Evolutionary conservation across 2,113 vertebrate genomes (phyloP), one percentile per base, ranked within the genome.

Genomic region (Pimephales promelas): DNA sequence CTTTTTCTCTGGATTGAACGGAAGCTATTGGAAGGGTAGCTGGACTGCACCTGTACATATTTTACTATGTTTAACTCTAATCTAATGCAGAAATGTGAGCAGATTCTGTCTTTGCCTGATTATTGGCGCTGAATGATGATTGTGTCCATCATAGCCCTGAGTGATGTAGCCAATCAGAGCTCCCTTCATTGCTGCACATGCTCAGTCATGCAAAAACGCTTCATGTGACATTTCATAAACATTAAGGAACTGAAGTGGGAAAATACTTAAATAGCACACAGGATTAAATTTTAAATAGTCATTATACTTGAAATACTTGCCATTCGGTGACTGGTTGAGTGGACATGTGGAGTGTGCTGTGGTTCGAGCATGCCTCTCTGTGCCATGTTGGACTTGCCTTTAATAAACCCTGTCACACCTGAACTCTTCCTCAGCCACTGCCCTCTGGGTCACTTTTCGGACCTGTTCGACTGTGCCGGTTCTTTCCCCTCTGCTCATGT

Each of bases 301-400:
- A 34, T 83, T 61, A 74, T 75, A 31, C 61, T 56, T 36, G 34
- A 68, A 64, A 56, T 70, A 13, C 72, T 78, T 83, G 59, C 49
- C 61, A 57, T 70, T 82, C 16, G 11, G 56, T 62, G 83, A 84
- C 59, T 14, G 82, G 76, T 56, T 28, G 36, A 68, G 73, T 83
- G 82, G 49, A 66, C 26, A 31, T 70, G 72, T 36, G 40, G 73
- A 47, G 57, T 62, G 31, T 52, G 59, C 72, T 52, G 56, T 83
- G 70, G 59, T 74, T 34, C 26, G 24, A 54, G 72, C 82, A 83
- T 83, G 82, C 66, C 82, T 83, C 54, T 83, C 56, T 9, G 45
- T 73, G 59, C 56, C 45, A 75, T 54, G 72, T 83, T 83, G 72
- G 49, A 84, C 76, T 56, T 78, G 61, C 49, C 74, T 71, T 78